Base-by-base conservation (phyloP, 2,888 invertebrate species). In the Drosophila dives region DNA sequence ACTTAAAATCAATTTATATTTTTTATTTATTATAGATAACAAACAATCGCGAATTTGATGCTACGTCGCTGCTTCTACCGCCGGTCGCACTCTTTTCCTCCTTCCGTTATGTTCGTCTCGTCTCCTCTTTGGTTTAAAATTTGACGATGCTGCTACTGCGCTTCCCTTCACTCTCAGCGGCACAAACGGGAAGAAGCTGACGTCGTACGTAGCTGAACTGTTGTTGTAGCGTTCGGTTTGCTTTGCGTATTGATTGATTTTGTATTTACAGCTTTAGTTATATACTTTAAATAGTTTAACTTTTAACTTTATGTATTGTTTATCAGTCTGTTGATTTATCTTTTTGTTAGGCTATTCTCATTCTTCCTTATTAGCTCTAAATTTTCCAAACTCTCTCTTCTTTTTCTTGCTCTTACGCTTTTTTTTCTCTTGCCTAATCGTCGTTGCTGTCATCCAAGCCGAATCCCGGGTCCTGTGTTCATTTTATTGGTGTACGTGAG, bases 241-340 rank as follows among this genome's bases (percentile, higher is more conserved):
- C 78, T 72, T 81, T 78, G 79, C 64, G 66, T 82, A 71, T 80
- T 67, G 74, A 56, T 56, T 50, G 45, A 45, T 74, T 75, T 75
- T 73, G 77, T 87, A 90, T 91, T 67, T 91, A 90, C 88, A 89
- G 77, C 73, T 89, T 91, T 85, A 81, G 71, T 75, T 81, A 89
- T 90, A 88, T 87, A 89, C 81, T 80, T 83, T 74, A 86, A 90
- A 81, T 91, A 87, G 81, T 81, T 85, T 80, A 84, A 81, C 80
- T 65, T 77, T 84, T 77, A 81, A 80, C 83, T 77, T 86, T 89
- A 91, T 90, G 72, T 91, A 86, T 89, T 91, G 89, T 91, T 92
- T 91, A 92, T 92, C 92, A 92, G 92, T 92, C 92, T 92, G 92
- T 92, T 91, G 92, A 92, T 91, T 92, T 91, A 89, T 90, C 87